Conservation (phyloP, 2,797 vertebrate genomes). For the Hafferia zeledoni region DNA sequence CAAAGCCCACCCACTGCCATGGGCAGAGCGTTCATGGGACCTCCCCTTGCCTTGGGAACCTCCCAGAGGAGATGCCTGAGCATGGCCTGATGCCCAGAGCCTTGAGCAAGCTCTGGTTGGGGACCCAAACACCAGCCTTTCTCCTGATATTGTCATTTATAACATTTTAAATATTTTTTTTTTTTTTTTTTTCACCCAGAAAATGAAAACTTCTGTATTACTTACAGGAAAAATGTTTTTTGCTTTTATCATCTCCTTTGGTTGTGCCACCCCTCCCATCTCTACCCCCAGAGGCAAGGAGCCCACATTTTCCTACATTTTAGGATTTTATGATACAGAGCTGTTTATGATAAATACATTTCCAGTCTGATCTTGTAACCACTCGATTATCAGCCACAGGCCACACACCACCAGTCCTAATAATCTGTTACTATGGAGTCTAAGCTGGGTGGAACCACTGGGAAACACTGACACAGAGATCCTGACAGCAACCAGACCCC, state of each 20-base stretch:
- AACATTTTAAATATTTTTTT: neutral
- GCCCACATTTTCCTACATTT: neutral
- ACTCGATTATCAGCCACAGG: neutral
- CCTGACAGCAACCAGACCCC: neutral
- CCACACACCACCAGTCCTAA: neutral
- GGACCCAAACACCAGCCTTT: neutral
- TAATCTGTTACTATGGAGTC: neutral
- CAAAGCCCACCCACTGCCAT: too few relatives aligned
- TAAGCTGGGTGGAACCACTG: neutral
- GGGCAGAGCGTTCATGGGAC: neutral
- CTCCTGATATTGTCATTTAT: neutral
- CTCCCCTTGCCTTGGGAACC: neutral
- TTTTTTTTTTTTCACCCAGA: neutral
- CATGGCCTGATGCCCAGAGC: neutral
- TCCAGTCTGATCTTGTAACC: neutral
- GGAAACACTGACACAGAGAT: neutral
- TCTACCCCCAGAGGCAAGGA: neutral
- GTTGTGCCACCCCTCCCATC: neutral
- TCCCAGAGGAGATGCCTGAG: neutral
- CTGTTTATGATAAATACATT: neutral
- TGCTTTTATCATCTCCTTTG: neutral
- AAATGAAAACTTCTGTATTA: neutral
- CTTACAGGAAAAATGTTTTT: neutral
- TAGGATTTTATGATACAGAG: neutral
- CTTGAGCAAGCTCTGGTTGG: neutral